phyloP scores from a whole-genome alignment of 1,140 invertebrate genomes.

The Ceratoteleas bidentatus region DNA sequence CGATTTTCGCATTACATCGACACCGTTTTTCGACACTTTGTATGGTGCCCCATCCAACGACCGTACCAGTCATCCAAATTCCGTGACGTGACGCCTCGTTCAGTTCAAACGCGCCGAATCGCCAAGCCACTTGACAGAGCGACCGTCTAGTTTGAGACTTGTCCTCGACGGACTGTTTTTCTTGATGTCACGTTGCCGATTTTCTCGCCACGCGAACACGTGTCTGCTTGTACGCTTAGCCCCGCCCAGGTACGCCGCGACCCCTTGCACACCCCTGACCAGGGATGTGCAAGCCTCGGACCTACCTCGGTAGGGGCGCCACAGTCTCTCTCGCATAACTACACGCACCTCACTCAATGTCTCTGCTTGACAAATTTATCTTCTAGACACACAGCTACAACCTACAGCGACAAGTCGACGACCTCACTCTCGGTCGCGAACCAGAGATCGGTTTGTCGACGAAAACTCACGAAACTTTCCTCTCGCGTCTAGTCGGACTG shows the following conservation, averaged over 20 bases:
- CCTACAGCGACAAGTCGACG: slow-evolving; percentile 37
- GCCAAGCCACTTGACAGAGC: slow-evolving; percentile 17
- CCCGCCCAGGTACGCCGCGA: slow-evolving; percentile 38
- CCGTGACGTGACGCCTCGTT: slow-evolving; percentile 63
- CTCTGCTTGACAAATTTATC: slow-evolving; percentile 65
- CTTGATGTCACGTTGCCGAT: slow-evolving; percentile 52
- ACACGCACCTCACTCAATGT: slow-evolving; percentile 66
- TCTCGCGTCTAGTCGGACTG: too few relatives aligned
- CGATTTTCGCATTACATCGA: slow-evolving; percentile 62
- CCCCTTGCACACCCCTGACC: slow-evolving; percentile 10
- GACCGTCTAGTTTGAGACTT: slow-evolving; percentile 60
- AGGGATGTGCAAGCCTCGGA: slow-evolving; percentile 12
- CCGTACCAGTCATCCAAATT: slow-evolving; percentile 70
- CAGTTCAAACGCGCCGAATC: slow-evolving; percentile 12
- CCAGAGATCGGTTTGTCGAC: too few relatives aligned
- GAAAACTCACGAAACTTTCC: too few relatives aligned
- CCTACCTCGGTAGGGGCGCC: slow-evolving; percentile 38
- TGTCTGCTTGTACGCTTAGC: slow-evolving; percentile 60
- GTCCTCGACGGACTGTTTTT: slow-evolving; percentile 61
- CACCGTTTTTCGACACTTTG: slow-evolving; percentile 52
- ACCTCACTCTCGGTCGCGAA: too few relatives aligned
- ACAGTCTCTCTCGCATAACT: slow-evolving; percentile 57
- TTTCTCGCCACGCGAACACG: slow-evolving; percentile 55
- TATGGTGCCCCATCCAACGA: slow-evolving; percentile 48
- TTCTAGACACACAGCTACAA: slow-evolving; percentile 55